phyloP scores from a whole-genome alignment of 2,888 invertebrate species.

The Drosophila limbata region DNA sequence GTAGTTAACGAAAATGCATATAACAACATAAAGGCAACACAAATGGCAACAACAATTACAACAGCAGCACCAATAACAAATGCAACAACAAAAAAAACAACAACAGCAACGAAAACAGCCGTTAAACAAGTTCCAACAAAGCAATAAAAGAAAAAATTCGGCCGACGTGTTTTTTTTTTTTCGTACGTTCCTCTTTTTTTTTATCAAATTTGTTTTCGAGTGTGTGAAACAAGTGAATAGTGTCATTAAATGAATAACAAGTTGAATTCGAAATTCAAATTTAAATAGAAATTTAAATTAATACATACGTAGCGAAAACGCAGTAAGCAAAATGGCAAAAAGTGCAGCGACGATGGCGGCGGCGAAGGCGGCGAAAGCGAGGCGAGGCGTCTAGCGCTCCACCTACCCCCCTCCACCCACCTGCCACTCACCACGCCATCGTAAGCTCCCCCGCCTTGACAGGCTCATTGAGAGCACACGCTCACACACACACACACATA shows the following conservation, averaged over 20 bases:
- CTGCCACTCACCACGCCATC: not conserved
- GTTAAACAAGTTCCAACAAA: constrained; percentile 23
- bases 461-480: constrained; percentile 14
- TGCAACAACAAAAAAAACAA: constrained; percentile 11
- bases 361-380: constrained; percentile 40
- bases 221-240: constrained; percentile 46
- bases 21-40: constrained; percentile 5
- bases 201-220: constrained; percentile 64
- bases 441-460: constrained; percentile 11
- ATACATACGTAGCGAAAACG: constrained; percentile 31
- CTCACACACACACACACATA: constrained; percentile 8
- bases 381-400: constrained; percentile 60
- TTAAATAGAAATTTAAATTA: not conserved
- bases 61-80: constrained; percentile 21
- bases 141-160: constrained; percentile 20
- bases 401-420: not conserved
- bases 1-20: constrained; percentile 1
- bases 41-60: constrained; percentile 17
- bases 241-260: constrained; percentile 2
- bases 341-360: constrained; percentile 50
- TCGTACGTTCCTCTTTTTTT: constrained; percentile 24
- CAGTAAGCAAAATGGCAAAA: constrained; percentile 57
- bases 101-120: constrained; percentile 26
- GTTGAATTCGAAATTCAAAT: constrained; percentile 4
- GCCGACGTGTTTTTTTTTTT: constrained; percentile 3